Percentiles rank a stretch among this genome's conserved stretches.
phyloP scores from a whole-genome alignment of 2,888 invertebrate species.

The Crematogaster levior region DNA sequence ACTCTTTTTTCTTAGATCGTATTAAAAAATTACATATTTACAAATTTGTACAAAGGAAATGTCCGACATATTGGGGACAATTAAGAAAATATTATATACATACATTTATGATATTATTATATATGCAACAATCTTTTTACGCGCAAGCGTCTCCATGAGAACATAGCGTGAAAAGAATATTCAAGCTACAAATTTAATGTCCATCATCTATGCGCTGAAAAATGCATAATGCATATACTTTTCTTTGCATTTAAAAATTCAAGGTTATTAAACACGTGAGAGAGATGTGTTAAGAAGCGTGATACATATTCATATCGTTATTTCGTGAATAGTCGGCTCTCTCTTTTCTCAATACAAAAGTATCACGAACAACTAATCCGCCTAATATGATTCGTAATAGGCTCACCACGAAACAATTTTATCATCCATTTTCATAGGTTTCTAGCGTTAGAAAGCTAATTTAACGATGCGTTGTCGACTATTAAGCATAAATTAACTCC shows the following conservation, averaged over 20 bases:
- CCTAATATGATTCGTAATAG: constrained; percentile 17
- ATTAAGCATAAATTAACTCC: not conserved
- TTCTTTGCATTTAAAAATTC: not conserved
- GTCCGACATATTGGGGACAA: not conserved
- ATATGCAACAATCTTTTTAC: not conserved
- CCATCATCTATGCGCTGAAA: not conserved
- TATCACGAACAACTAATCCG: constrained; percentile 4
- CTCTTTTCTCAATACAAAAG: constrained; percentile 24
- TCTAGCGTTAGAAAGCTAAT: constrained; percentile 32
- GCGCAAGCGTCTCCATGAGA: not conserved
- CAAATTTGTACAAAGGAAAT: not conserved
- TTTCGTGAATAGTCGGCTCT: constrained; percentile 6
- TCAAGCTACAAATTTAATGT: not conserved
- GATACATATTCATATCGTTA: constrained; percentile 31
- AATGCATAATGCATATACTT: constrained; percentile 24
- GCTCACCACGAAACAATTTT: constrained; percentile 13
- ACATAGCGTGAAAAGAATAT: constrained; percentile 1
- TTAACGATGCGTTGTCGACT: constrained; percentile 12
- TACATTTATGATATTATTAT: too few species aligned
- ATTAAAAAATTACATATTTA: not conserved
- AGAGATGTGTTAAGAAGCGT: constrained; percentile 1
- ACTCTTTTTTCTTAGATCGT: not conserved
- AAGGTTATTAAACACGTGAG: constrained; percentile 31
- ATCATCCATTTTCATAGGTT: constrained; percentile 12
- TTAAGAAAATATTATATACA: not conserved